These are phyloP conservation scores for Philereme transversata DNA, from an alignment of 2,888 invertebrate genomes.

Conservation along the genomic window DNA sequence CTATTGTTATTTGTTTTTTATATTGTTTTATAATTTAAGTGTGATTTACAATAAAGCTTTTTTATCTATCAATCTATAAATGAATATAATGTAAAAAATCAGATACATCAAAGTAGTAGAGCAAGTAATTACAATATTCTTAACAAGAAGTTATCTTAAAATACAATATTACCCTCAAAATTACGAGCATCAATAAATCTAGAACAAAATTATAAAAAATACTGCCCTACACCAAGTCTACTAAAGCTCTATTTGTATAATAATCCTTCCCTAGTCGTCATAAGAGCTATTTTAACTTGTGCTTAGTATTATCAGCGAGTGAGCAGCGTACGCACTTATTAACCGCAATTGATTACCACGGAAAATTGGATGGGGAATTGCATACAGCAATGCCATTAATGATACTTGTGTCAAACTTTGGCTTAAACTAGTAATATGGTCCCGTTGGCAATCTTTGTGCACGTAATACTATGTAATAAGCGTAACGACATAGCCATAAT, in stretches of 20 bases:
- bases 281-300: constrained; percentile 28
- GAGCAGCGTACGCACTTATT: constrained; percentile 61
- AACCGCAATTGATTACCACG: constrained; percentile 67
- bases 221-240: constrained; percentile 16
- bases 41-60: no score
- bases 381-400: constrained; percentile 53
- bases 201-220: constrained; percentile 29
- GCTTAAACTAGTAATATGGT: constrained; percentile 36
- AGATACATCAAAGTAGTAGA: no score
- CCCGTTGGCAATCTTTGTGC: no score
- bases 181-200: constrained; percentile 16
- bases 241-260: constrained; percentile 7
- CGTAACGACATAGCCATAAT: constrained; percentile 2
- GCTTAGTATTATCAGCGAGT: constrained; percentile 42
- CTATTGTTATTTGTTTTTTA: no score
- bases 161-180: constrained; percentile 13
- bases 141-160: constrained; percentile 13
- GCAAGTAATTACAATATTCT: no score
- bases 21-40: no score
- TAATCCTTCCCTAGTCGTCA: constrained; percentile 1
- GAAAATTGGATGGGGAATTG: constrained; percentile 67
- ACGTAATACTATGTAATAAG: no score
- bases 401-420: constrained; percentile 44
- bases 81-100: no score
- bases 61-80: no score